A percentile compares a stretch with the other conserved stretches of the same genome.
Conservation (phyloP, 1,140 invertebrate species). For the Drosophila repleta region DNA sequence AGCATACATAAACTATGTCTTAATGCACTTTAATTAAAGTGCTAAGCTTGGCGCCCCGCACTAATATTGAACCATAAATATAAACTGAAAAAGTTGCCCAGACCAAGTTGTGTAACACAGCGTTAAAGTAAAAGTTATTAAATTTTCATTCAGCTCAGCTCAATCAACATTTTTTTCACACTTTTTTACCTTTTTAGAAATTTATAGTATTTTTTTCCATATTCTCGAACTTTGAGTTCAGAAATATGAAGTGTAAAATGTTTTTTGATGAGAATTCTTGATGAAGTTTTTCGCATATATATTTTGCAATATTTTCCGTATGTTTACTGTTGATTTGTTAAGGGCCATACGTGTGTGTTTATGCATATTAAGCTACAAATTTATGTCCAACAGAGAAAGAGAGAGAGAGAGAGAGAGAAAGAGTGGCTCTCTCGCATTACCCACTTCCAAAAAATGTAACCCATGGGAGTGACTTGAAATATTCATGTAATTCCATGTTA, state of each 20-base stretch:
- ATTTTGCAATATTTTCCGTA: not conserved
- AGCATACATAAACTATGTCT: too few relatives aligned
- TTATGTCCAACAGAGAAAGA: slow-evolving; percentile 3
- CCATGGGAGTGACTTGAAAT: slow-evolving; percentile 45
- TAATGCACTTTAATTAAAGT: too few relatives aligned
- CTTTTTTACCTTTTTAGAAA: not conserved
- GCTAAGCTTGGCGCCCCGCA: too few relatives aligned
- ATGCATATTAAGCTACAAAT: slow-evolving; percentile 17
- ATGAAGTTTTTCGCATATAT: slow-evolving; percentile 2
- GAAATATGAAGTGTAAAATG: slow-evolving; percentile 7
- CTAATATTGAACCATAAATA: not conserved
- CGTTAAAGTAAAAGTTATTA: not conserved
- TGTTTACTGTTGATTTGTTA: slow-evolving; percentile 30
- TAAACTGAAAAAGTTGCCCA: not conserved
- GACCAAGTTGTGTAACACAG: not conserved
- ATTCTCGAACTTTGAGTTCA: not conserved
- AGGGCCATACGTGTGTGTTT: slow-evolving; percentile 6
- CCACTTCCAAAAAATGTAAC: slow-evolving; percentile 27
- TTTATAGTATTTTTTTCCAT: not conserved
- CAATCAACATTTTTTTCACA: slow-evolving; percentile 1
- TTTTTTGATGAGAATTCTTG: not conserved
- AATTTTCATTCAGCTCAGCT: not conserved
- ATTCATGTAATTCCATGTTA: slow-evolving; percentile 56
- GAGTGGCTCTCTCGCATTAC: not conserved
- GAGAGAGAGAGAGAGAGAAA: not conserved